phyloP scores from a whole-genome alignment of 2,888 invertebrate genomes.

The Atethmia centrago region DNA sequence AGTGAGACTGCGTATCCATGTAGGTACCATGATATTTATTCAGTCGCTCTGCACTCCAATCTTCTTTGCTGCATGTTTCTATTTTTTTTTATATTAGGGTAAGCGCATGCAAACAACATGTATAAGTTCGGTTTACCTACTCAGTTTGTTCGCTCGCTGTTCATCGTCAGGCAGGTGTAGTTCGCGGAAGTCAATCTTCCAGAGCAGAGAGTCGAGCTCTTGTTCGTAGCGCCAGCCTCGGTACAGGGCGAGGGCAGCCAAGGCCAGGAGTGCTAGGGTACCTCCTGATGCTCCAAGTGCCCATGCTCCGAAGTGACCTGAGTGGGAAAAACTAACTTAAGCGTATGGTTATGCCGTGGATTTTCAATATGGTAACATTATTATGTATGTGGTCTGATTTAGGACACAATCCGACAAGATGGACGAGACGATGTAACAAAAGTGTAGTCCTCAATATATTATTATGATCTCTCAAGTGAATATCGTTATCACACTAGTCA shows the following conservation, averaged over 20 bases:
- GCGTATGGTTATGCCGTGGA: no score
- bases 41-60: neutral
- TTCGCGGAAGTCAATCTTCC: conserved; percentile 98
- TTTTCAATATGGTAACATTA: no score
- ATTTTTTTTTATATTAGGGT: conserved; percentile 17
- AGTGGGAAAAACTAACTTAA: neutral
- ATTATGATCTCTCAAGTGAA: neutral
- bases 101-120: conserved; percentile 84
- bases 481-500: neutral
- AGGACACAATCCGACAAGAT: neutral
- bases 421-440: neutral
- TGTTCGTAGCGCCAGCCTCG: conserved; percentile 98
- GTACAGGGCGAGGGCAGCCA: conserved; percentile 94
- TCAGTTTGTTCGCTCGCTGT: conserved; percentile 88
- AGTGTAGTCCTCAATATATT: neutral
- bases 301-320: conserved; percentile 96
- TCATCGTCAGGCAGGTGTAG: conserved; percentile 92
- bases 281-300: conserved; percentile 95
- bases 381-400: neutral
- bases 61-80: neutral
- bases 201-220: conserved; percentile 97
- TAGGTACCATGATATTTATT: neutral
- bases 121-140: conserved; percentile 88
- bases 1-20: neutral
- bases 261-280: conserved; percentile 92